A percentile compares a stretch with the other conserved stretches of the same genome.
Evolutionary conservation across 2,797 vertebrate genomes (phyloP).

Genomic region (Mionectes olivaceus): DNA sequence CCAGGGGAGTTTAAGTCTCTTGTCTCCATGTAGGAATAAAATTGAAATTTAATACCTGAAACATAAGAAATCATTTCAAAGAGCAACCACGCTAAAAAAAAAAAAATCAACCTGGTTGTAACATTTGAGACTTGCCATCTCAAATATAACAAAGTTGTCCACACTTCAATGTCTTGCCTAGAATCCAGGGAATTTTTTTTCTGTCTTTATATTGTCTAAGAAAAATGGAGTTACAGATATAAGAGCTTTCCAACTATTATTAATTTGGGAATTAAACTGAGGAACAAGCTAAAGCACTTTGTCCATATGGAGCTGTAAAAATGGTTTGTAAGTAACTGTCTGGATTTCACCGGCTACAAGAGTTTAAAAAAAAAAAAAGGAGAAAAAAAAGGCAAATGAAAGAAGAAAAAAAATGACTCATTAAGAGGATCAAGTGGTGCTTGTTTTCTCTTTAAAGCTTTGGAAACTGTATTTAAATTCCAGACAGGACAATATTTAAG

Average conservation of each 20-base stretch:
- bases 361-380: background rate
- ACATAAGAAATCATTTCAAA: slow-evolving; percentile 17
- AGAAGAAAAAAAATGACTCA: background rate
- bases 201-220: background rate
- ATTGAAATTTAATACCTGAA: slow-evolving; percentile 14
- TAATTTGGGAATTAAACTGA: background rate
- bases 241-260: background rate
- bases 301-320: background rate
- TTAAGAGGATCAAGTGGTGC: background rate
- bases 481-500: slow-evolving; percentile 4
- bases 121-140: background rate
- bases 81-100: background rate
- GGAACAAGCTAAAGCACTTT: background rate
- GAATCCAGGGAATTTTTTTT: background rate
- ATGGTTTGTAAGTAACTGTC: background rate
- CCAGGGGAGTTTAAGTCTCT: background rate
- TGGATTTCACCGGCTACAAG: background rate
- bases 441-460: background rate
- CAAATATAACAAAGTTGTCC: background rate
- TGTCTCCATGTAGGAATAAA: background rate
- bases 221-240: background rate
- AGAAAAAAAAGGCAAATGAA: background rate
- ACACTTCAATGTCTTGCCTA: background rate
- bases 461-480: background rate
- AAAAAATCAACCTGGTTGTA: background rate